Percentiles rank a stretch among this genome's conserved stretches.
phyloP scores from a whole-genome alignment of 2,113 vertebrate species.

The Montifringilla adamsi region DNA sequence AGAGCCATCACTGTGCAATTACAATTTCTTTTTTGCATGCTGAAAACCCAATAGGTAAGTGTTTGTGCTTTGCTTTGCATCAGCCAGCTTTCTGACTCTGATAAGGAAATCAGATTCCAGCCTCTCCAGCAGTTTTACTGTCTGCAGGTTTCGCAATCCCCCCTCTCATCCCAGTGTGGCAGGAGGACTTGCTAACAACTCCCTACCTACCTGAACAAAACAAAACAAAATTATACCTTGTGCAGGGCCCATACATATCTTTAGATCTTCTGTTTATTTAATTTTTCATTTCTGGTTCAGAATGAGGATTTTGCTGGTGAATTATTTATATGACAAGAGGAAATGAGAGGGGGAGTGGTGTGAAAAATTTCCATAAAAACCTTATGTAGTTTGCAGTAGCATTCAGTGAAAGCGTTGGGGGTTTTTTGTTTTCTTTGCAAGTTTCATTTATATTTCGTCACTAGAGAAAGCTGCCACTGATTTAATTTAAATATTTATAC shows the following conservation, averaged over 20 bases:
- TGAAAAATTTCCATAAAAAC: slow-evolving; percentile 27
- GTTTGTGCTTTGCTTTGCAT: not conserved
- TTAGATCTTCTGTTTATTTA: not conserved
- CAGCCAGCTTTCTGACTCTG: not conserved
- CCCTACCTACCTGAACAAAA: not conserved
- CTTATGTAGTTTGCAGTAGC: slow-evolving; percentile 21
- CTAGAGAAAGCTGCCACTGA: slow-evolving; percentile 35
- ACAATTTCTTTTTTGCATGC: not conserved
- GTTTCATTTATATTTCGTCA: slow-evolving; percentile 39
- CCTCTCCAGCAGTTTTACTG: not conserved
- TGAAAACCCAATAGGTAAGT: not conserved
- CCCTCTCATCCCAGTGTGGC: not conserved
- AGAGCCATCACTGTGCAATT: not conserved
- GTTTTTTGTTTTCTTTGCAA: slow-evolving; percentile 34
- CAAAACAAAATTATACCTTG: not conserved
- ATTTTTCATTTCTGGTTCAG: slow-evolving; percentile 39
- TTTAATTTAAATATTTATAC: slow-evolving; percentile 70
- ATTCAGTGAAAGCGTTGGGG: slow-evolving; percentile 1
- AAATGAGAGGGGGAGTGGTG: slow-evolving; percentile 32
- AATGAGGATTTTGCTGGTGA: slow-evolving; percentile 45
- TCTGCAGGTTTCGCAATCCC: not conserved
- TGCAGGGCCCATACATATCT: not conserved
- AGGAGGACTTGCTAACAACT: not conserved
- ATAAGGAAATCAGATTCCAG: slow-evolving; percentile 52
- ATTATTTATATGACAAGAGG: slow-evolving; percentile 69